Evolutionary conservation across 2,113 vertebrate genomes (phyloP), one percentile per base, ranked within the genome.

Genomic region (Grallaria varia): DNA sequence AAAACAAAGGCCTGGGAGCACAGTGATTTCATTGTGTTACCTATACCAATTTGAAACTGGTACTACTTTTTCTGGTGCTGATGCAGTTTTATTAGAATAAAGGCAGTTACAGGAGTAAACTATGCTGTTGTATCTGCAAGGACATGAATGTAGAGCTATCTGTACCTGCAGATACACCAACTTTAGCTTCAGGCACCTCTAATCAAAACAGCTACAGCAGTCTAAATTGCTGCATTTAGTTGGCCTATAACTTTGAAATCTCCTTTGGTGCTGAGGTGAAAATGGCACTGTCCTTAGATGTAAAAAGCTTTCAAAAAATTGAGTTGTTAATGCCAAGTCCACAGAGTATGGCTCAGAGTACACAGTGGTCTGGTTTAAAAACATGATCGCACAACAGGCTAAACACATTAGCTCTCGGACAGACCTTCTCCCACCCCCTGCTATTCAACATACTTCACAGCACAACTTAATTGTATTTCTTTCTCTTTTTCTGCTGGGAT

Each of bases 1-100:
- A 92, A 87, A 85, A 79, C 58, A 89, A 87, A 87, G 30, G 45
- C 44, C 25, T 82, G 49, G 27, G 49, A 91, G 64, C 24, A 89
- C 52, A 56, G 17, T 18, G 8, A 49, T 64, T 87, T 71, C 53
- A 25, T 30, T 85, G 77, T 80, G 63, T 60, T 73, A 80, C 53
- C 67, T 39, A 42, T 17, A 10, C n/a, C 21, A 27, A 9, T 79
- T 40, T 80, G 49, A 91, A 94, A 76, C 16, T 23, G 15, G 10
- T 39, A 73, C 8, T 14, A 47, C 35, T 58, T 64, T 66, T 85
- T 44, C 55, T 40, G 49, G 27, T 40, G n/a, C n/a, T 66, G 19
- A 52, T n/a, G 40, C 39, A 81, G 10, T 77, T 89, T 5, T 6
- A 49, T n/a, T 63, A 89, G 20, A 56, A 71, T 42, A 21, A 67